Conservation (phyloP, 2,113 vertebrate species). For the Bettongia penicillata region DNA sequence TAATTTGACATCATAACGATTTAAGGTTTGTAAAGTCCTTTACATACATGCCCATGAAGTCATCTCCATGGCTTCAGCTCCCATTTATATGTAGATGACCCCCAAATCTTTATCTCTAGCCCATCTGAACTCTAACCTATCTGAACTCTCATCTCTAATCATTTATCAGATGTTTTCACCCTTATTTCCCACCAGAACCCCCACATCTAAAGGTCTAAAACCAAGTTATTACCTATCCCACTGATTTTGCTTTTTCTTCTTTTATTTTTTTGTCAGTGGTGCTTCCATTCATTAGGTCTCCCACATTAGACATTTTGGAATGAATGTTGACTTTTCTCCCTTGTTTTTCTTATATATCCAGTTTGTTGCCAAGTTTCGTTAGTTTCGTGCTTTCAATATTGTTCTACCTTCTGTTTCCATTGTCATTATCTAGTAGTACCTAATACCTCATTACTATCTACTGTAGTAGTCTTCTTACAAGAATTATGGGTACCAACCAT, state of each 20-base stretch:
- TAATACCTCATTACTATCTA: neutral
- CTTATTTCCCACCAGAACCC: neutral
- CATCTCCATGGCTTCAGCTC: neutral
- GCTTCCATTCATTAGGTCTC: neutral
- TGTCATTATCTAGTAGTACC: neutral
- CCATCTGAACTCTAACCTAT: neutral
- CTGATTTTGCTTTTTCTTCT: neutral
- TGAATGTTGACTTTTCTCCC: neutral
- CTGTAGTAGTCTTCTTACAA: neutral
- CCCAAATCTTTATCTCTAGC: neutral
- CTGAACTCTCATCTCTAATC: neutral
- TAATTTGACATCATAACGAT: neutral
- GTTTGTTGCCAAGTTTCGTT: neutral
- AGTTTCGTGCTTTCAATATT: neutral
- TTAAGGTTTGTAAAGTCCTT: neutral
- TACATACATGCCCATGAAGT: neutral
- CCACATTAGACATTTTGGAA: neutral
- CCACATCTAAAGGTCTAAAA: neutral
- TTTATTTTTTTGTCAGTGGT: neutral
- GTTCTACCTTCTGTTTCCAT: neutral
- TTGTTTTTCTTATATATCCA: neutral
- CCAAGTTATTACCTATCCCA: neutral
- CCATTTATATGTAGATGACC: neutral
- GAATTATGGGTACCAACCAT: neutral
- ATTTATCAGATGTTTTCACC: neutral